These are phyloP conservation scores for Gymnoscelis rufifasciata DNA, from an alignment of 2,888 invertebrate genomes.

Conservation along the genomic window DNA sequence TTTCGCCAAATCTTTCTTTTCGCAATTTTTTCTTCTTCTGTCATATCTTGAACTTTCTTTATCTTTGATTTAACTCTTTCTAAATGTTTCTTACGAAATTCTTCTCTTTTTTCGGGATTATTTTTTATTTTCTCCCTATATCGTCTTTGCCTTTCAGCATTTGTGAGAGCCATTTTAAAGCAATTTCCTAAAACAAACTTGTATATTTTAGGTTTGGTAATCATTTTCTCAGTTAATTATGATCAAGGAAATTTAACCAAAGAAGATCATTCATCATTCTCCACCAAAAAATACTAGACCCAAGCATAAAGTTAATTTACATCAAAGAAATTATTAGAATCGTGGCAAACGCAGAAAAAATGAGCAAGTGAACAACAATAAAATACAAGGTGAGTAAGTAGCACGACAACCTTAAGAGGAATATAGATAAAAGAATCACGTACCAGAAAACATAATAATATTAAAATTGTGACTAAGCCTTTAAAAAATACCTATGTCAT, in stretches of 20 bases:
- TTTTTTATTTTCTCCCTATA: conserved; percentile 2
- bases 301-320: not conserved
- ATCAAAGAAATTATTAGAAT: not conserved
- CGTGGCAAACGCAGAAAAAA: not conserved
- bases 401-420: not conserved
- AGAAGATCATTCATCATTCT: too few relatives aligned
- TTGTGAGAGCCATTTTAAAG: not conserved
- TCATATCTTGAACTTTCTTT: not conserved
- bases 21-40: conserved; percentile 1
- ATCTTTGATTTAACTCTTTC: conserved; percentile 2
- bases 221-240: not conserved
- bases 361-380: not conserved
- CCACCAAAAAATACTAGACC: not conserved
- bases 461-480: not conserved
- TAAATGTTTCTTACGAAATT: conserved; percentile 1
- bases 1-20: not conserved
- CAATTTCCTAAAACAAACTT: not conserved
- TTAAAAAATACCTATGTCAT: too few relatives aligned
- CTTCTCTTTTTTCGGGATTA: conserved; percentile 1
- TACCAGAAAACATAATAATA: too few relatives aligned
- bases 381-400: not conserved
- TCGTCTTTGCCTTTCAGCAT: conserved; percentile 2
- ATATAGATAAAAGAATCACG: not conserved
- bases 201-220: not conserved
- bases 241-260: not conserved